Percentiles rank a stretch among this genome's conserved stretches.
Conservation (phyloP, 2,888 invertebrate genomes). For the Ectropis crepuscularia region DNA sequence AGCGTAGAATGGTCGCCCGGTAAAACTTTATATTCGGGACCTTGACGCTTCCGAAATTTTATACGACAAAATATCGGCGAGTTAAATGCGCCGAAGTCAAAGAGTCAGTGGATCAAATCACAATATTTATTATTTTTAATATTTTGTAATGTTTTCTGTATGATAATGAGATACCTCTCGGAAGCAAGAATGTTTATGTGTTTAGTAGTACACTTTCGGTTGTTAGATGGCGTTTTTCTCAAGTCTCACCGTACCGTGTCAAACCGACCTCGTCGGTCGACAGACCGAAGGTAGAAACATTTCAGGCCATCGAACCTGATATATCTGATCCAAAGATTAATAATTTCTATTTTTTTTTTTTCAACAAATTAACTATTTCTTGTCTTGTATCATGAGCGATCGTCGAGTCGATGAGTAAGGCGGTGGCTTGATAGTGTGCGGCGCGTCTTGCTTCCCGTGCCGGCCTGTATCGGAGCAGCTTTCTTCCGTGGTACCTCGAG, state of each 20-base stretch:
- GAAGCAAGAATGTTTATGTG: slow-evolving; percentile 10
- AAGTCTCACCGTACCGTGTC: background rate
- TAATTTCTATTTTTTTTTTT: background rate
- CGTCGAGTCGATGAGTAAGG: background rate
- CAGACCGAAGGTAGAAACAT: background rate
- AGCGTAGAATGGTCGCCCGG: slow-evolving; percentile 19
- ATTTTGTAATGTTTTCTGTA: slow-evolving; percentile 14
- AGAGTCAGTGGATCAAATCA: slow-evolving; percentile 9
- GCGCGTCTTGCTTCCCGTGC: background rate
- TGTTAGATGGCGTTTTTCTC: slow-evolving; percentile 12
- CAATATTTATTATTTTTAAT: slow-evolving; percentile 24
- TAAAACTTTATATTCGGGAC: slow-evolving; percentile 14
- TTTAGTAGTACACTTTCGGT: slow-evolving; percentile 1
- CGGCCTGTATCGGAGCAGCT: slow-evolving; percentile 25
- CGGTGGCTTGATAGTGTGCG: too few relatives aligned
- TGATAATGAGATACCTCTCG: slow-evolving; percentile 3
- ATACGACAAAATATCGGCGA: slow-evolving; percentile 1
- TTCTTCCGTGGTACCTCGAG: slow-evolving; percentile 21
- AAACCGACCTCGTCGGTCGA: background rate
- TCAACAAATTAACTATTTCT: background rate
- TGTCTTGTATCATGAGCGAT: background rate
- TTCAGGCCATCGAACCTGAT: background rate
- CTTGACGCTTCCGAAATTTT: slow-evolving; percentile 5
- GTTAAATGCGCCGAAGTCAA: slow-evolving; percentile 6
- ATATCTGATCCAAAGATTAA: slow-evolving; percentile 2